Evolutionary conservation across 2,888 invertebrate genomes (phyloP).

Genomic region (Allygus modestus): DNA sequence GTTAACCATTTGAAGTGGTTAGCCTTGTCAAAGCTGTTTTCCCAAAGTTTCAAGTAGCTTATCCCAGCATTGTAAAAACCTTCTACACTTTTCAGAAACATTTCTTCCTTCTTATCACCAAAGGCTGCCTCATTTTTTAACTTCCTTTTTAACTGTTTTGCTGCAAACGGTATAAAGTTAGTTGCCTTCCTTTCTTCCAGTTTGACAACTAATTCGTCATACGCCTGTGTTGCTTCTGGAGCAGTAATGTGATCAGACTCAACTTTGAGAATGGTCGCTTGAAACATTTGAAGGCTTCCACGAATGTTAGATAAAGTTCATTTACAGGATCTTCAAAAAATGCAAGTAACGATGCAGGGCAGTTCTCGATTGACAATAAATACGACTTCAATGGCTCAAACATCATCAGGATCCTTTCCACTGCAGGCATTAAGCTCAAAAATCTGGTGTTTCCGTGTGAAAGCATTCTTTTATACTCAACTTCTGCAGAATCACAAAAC

Average conservation of each 20-base stretch:
- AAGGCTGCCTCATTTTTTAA: background rate
- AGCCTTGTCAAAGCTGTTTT: background rate
- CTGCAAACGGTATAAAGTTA: conserved; percentile 32
- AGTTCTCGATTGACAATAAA: conserved; percentile 70
- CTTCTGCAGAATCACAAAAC: conserved; percentile 71
- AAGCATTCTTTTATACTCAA: conserved; percentile 70
- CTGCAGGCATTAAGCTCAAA: conserved; percentile 70
- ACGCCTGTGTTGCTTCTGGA: background rate
- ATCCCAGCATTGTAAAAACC: background rate
- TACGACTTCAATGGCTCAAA: conserved; percentile 69
- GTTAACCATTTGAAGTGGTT: conserved; percentile 12
- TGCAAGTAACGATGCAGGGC: conserved; percentile 69
- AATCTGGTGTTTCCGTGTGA: conserved; percentile 70
- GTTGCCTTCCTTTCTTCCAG: background rate
- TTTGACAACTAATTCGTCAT: background rate
- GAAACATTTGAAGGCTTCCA: conserved; percentile 64
- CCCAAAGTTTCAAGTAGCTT: conserved; percentile 15
- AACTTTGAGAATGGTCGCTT: background rate
- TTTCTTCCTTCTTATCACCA: conserved; percentile 29
- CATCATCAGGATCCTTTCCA: conserved; percentile 71
- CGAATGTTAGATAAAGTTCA: conserved; percentile 69
- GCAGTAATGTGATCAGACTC: background rate
- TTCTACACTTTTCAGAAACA: conserved; percentile 7
- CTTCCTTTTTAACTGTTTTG: background rate
- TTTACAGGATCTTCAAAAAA: conserved; percentile 70